Conservation (phyloP, 2,797 vertebrate genomes). For the Sebastes trivittatus region DNA sequence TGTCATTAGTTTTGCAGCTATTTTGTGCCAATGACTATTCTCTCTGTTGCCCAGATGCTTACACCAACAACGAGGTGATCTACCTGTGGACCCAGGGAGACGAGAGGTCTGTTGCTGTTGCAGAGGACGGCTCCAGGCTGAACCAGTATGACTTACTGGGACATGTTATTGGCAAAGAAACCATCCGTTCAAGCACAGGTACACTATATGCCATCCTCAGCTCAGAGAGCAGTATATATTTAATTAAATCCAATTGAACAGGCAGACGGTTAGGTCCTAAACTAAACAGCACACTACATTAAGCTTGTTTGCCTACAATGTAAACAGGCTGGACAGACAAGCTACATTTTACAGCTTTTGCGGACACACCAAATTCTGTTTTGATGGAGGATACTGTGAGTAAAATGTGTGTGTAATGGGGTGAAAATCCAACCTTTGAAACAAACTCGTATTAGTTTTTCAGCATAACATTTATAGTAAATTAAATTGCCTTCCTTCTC, state of each 20-base stretch:
- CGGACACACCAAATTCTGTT: background rate
- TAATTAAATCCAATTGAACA: conserved; percentile 1
- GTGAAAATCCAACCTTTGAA: conserved; percentile 21
- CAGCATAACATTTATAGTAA: conserved; percentile 22
- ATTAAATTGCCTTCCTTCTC: conserved; percentile 25
- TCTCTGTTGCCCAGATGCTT: conserved; percentile 87
- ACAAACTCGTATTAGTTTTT: conserved; percentile 16
- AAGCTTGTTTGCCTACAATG: background rate
- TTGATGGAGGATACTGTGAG: background rate
- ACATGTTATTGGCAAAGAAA: conserved; percentile 94
- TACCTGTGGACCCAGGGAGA: conserved; percentile 96
- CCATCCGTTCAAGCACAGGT: conserved; percentile 99
- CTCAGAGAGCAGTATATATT: background rate
- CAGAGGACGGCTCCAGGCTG: conserved; percentile 93
- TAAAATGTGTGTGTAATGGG: background rate
- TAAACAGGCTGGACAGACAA: background rate
- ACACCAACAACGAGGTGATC: conserved; percentile 96
- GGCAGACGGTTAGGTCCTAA: background rate
- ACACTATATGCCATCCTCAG: conserved; percentile 22
- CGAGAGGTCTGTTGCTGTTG: conserved; percentile 93
- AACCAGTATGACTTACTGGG: conserved; percentile 98
- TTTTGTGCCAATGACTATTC: background rate
- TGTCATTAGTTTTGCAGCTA: background rate
- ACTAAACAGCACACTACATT: background rate
- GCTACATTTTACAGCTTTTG: background rate